A percentile compares a stretch with the other conserved stretches of the same genome.
These are phyloP conservation scores for Aphidius ervi DNA, from an alignment of 1,140 invertebrate species.

Conservation along the genomic window DNA sequence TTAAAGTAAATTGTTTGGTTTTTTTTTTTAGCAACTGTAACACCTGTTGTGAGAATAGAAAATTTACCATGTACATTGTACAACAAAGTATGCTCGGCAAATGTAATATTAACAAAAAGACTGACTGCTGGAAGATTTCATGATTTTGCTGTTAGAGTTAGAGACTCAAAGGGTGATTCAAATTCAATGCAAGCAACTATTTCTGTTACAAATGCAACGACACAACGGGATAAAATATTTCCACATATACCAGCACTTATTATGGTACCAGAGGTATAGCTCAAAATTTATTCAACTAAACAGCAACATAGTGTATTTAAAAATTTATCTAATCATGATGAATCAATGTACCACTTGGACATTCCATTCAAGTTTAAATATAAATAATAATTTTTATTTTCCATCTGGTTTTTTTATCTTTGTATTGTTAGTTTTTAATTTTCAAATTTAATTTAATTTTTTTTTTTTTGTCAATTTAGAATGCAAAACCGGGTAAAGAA, in stretches of 20 bases:
- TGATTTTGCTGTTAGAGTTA: slow-evolving; percentile 74
- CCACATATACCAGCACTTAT: slow-evolving; percentile 78
- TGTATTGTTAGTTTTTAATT: too few relatives aligned
- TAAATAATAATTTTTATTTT: too few relatives aligned
- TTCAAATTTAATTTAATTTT: slow-evolving; percentile 1
- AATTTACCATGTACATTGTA: slow-evolving; percentile 75
- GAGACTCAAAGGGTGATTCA: slow-evolving; percentile 72
- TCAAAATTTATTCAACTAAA: slow-evolving; percentile 15
- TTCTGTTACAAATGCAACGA: slow-evolving; percentile 75
- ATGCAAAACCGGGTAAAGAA: slow-evolving; percentile 73
- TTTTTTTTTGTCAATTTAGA: slow-evolving; percentile 50
- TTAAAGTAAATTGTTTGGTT: slow-evolving; percentile 13
- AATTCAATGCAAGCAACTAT: slow-evolving; percentile 75
- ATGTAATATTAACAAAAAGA: slow-evolving; percentile 70
- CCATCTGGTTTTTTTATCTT: too few relatives aligned
- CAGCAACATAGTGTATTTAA: too few relatives aligned
- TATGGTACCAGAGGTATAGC: slow-evolving; percentile 70
- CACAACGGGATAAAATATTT: slow-evolving; percentile 73
- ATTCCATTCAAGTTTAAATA: too few relatives aligned
- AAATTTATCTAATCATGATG: too few relatives aligned
- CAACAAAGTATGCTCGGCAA: slow-evolving; percentile 79
- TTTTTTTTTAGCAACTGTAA: slow-evolving; percentile 56
- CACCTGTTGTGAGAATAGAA: slow-evolving; percentile 69
- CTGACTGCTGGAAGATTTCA: slow-evolving; percentile 74
- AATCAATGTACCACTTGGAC: too few relatives aligned